These are phyloP conservation scores for Aphelenchoides besseyi DNA, from an alignment of 1,140 invertebrate species.

Conservation along the genomic window DNA sequence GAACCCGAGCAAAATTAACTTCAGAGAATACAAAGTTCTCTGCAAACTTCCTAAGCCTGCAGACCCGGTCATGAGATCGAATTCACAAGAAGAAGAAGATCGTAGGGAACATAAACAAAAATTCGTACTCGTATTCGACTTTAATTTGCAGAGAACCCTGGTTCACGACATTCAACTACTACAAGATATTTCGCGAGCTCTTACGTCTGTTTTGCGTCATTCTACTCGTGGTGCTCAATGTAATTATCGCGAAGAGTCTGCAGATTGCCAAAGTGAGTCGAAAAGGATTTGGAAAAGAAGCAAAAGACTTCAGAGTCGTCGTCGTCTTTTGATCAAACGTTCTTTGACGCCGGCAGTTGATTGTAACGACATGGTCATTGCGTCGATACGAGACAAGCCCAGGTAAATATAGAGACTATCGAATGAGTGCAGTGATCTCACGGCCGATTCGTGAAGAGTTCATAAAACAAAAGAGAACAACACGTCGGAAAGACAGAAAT, in stretches of 20 bases:
- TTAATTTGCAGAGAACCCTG: slow-evolving; percentile 59
- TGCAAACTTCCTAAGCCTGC: too few relatives aligned
- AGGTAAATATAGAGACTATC: neutral
- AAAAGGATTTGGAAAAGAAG: slow-evolving; percentile 1
- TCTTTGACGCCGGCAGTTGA: slow-evolving; percentile 32
- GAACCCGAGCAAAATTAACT: too few relatives aligned
- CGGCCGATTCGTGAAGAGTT: too few relatives aligned
- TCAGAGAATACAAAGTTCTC: too few relatives aligned
- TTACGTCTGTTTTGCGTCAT: slow-evolving; percentile 54
- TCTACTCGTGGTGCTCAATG: slow-evolving; percentile 48
- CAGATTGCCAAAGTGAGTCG: slow-evolving; percentile 49
- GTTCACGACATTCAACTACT: slow-evolving; percentile 56
- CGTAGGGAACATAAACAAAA: too few relatives aligned
- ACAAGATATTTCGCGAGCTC: slow-evolving; percentile 52
- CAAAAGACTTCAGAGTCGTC: slow-evolving; percentile 47
- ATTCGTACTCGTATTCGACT: too few relatives aligned
- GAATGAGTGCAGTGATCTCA: too few relatives aligned
- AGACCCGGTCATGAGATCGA: too few relatives aligned
- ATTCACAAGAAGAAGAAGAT: too few relatives aligned
- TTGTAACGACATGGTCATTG: slow-evolving; percentile 5
- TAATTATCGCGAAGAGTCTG: slow-evolving; percentile 49
- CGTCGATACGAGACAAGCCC: slow-evolving; percentile 20
- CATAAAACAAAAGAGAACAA: neutral
- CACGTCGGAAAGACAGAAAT: too few relatives aligned
- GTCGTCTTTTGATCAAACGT: slow-evolving; percentile 48